Evolutionary conservation across 2,888 invertebrate genomes (phyloP).

Genomic region (Hyles lineata): DNA sequence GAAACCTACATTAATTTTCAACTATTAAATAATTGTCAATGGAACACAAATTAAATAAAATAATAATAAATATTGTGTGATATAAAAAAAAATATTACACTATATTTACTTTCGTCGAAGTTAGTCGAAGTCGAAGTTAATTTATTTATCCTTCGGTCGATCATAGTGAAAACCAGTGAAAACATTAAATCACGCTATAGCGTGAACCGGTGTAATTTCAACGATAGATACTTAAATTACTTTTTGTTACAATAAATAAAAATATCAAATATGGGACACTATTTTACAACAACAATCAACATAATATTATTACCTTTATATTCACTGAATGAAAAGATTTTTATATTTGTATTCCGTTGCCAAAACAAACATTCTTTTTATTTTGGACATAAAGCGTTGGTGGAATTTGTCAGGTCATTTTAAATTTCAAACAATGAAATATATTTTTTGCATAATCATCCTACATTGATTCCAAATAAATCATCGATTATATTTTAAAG

Average conservation of each 20-base stretch:
- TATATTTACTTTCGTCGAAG: conserved; percentile 4
- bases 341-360: background rate
- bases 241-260: conserved; percentile 28
- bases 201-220: conserved; percentile 49
- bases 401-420: background rate
- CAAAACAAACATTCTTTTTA: background rate
- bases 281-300: background rate
- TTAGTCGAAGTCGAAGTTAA: background rate
- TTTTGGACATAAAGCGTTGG: conserved; percentile 12
- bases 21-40: background rate
- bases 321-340: background rate
- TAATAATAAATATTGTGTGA: too few species aligned
- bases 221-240: conserved; percentile 6
- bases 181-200: conserved; percentile 41
- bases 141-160: background rate
- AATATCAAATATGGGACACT: conserved; percentile 26
- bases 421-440: background rate
- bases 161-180: background rate
- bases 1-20: background rate
- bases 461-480: background rate
- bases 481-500: background rate
- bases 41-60: background rate
- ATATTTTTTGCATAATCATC: background rate
- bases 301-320: background rate
- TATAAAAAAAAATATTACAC: background rate